Evolutionary conservation across 2,113 vertebrate genomes (phyloP).

Genomic region (Canis aureus): DNA sequence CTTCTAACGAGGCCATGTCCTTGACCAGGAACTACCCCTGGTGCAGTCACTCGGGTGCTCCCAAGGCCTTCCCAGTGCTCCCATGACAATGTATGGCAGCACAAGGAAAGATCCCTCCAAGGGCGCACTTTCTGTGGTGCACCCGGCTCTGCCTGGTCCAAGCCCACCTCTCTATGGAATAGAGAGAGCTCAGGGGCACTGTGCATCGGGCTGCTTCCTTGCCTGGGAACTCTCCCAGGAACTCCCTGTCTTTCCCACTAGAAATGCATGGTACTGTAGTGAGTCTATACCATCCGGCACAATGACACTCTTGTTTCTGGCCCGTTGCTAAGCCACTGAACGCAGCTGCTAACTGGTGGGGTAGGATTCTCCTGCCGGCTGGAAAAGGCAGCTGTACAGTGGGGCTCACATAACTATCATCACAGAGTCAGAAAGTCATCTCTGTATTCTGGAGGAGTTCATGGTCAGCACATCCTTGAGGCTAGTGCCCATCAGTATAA

Average conservation of each 20-base stretch:
- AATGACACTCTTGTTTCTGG: background rate
- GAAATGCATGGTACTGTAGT: no score
- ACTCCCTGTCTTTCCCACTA: background rate
- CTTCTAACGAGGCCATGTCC: background rate
- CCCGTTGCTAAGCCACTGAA: background rate
- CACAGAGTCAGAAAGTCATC: background rate
- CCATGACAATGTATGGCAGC: background rate
- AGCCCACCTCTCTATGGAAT: no score
- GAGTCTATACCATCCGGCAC: background rate
- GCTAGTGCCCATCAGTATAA: background rate
- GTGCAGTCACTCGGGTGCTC: background rate
- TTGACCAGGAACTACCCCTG: background rate
- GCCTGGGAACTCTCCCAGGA: background rate
- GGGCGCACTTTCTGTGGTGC: accelerated
- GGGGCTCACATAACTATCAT: background rate
- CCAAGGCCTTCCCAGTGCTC: background rate
- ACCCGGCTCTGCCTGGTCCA: background rate
- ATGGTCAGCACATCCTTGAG: background rate
- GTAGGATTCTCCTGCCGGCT: background rate
- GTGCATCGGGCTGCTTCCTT: background rate
- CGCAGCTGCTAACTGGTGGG: background rate
- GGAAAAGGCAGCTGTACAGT: background rate
- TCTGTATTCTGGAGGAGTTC: background rate
- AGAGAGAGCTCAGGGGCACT: background rate
- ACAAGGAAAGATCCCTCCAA: background rate